phyloP scores from a whole-genome alignment of 1,140 invertebrate genomes.

The Drosophila navojoa region DNA sequence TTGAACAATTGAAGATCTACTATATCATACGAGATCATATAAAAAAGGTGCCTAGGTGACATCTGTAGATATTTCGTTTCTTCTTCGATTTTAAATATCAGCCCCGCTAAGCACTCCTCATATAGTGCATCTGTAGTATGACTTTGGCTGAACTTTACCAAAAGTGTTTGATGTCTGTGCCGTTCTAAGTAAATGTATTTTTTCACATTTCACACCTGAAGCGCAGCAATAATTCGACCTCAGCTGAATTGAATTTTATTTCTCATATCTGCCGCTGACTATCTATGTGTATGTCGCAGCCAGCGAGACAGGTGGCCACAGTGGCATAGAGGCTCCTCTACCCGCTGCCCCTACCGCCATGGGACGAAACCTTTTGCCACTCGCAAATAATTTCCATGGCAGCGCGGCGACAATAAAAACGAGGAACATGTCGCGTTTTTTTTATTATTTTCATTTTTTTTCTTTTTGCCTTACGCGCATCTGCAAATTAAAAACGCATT shows the following conservation, averaged over 20 bases:
- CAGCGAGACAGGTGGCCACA: conserved; percentile 61
- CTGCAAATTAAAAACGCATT: conserved; percentile 83
- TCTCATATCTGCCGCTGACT: conserved; percentile 24
- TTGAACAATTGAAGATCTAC: too few relatives aligned
- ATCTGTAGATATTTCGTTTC: too few relatives aligned
- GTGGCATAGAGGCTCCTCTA: conserved; percentile 1
- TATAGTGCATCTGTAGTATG: not conserved
- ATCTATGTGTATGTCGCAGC: conserved; percentile 37
- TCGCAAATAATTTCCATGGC: conserved; percentile 77
- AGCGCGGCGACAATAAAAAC: conserved; percentile 73
- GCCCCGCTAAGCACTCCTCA: not conserved
- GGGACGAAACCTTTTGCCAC: conserved; percentile 63
- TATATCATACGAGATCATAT: too few relatives aligned
- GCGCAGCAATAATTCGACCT: conserved; percentile 18
- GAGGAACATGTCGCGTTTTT: conserved; percentile 60
- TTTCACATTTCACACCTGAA: not conserved
- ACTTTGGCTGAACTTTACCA: too few relatives aligned
- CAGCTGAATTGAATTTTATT: not conserved
- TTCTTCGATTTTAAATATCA: too few relatives aligned
- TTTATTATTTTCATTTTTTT: conserved; percentile 15
- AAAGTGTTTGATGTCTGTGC: not conserved
- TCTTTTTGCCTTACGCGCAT: conserved; percentile 68
- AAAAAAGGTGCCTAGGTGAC: too few relatives aligned
- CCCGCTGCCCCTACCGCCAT: not conserved
- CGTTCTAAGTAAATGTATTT: conserved; percentile 1